A percentile compares a stretch with the other conserved stretches of the same genome.
phyloP scores from a whole-genome alignment of 2,888 invertebrate genomes.

The Tachina grossa region DNA sequence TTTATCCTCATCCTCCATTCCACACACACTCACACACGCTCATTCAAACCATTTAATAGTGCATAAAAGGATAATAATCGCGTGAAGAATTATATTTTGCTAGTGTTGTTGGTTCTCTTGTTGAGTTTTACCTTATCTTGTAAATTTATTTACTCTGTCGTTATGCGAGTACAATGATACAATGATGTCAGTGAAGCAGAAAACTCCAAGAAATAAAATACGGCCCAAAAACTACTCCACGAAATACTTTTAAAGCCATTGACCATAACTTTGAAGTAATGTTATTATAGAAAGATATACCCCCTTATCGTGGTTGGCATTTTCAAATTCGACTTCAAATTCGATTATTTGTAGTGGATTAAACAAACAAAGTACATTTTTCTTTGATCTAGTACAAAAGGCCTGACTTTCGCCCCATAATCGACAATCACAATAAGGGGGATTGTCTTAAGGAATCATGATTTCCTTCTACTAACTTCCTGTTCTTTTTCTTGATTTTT shows the following conservation, averaged over 20 bases:
- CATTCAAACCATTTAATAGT: constrained; percentile 27
- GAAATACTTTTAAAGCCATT: constrained; percentile 10
- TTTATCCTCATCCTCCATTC: constrained; percentile 12
- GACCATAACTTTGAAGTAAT: constrained; percentile 11
- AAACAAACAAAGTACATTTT: too few relatives aligned
- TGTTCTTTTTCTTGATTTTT: too few relatives aligned
- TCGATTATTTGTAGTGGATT: too few relatives aligned
- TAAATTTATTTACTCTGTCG: constrained; percentile 58
- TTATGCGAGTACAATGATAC: constrained; percentile 31
- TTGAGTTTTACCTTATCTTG: constrained; percentile 60
- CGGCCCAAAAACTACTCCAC: neutral
- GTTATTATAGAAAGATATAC: neutral
- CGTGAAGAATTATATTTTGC: constrained; percentile 62
- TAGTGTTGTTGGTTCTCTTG: constrained; percentile 26
- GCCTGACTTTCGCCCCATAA: too few relatives aligned
- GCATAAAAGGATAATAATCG: constrained; percentile 63
- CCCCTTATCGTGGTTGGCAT: too few relatives aligned
- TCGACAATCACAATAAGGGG: too few relatives aligned
- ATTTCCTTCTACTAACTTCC: too few relatives aligned
- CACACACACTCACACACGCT: constrained; percentile 2
- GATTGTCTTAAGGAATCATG: too few relatives aligned
- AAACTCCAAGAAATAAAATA: constrained; percentile 58
- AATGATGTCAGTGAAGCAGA: constrained; percentile 60
- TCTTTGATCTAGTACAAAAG: too few relatives aligned
- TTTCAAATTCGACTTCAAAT: too few relatives aligned